Base-by-base conservation (phyloP, 1,140 invertebrate species). In the Condylostylus longicornis region DNA sequence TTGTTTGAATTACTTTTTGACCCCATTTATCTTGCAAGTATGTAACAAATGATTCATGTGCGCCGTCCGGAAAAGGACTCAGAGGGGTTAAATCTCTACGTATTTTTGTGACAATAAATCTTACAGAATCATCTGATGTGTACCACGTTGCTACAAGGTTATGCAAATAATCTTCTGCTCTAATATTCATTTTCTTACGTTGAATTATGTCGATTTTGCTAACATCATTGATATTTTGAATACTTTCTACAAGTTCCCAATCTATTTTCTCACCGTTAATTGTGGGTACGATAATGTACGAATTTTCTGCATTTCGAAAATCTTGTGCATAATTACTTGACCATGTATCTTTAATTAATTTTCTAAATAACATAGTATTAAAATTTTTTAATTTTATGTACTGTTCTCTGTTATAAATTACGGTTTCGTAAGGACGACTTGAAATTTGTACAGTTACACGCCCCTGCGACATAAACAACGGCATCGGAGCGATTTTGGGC, bases 111-210 rank as follows among this genome's bases (percentile, higher is more conserved):
- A 96, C 88, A 42, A 94, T 69, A 60, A 90, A 90, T 48, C 71
- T 58, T 10, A 63, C 59, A 3, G 52, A 35, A 44, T 81, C 71
- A 29, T 70, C 66, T 41, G 72, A 72, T 36, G 83, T 62, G 57
- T 93, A 94, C 72, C 82, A 88, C 7, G 87, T 87, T 46, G 77
- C 82, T 0, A 94, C 79, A 5, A 95, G 77, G 19, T 71, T 72
- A 53, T 83, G 70, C 32, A 67, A 47, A 50, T 74, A 81, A 18
- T 69, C 63, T 30, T 79, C 67, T 10, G 64, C 52, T 0, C 62
- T 60, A 29, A 87, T 77, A 2, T 59, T 43, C 40, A 77, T 69
- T 9, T 63, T 54, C 27, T 53, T 54, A 21, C 75, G 62, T 43
- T 77, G 66, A 40, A 67, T 65, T 18, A 64, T 48, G 2, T n/a